Evolutionary conservation across 2,888 invertebrate genomes (phyloP).

Genomic region (Mimumesa dahlbomi): DNA sequence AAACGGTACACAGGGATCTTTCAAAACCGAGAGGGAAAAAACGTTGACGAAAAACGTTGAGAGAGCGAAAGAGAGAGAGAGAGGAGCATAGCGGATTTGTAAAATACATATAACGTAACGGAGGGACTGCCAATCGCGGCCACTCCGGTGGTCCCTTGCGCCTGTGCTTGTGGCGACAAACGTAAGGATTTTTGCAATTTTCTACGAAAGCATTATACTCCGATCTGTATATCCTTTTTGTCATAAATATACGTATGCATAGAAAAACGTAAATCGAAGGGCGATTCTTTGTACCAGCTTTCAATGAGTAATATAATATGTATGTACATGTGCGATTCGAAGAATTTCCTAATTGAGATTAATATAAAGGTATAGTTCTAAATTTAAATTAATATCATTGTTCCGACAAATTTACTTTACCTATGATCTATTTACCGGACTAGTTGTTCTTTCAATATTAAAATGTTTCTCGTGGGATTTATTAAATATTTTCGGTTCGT

Average conservation of each 20-base stretch:
- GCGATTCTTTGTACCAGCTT: no score
- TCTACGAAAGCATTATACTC: no score
- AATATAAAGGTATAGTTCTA: no score
- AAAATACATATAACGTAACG: constrained; percentile 74
- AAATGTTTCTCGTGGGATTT: neutral
- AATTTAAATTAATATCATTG: no score
- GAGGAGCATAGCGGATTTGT: constrained; percentile 63
- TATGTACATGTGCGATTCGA: no score
- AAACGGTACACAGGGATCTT: constrained; percentile 35
- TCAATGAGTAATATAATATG: no score
- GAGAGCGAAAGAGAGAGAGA: neutral
- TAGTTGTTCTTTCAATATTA: neutral
- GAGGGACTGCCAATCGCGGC: constrained; percentile 69
- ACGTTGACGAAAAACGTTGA: constrained; percentile 17
- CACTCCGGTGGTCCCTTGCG: constrained; percentile 76
- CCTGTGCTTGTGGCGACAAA: constrained; percentile 44
- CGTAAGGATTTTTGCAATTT: constrained; percentile 29
- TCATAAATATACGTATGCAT: no score
- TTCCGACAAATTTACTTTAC: no score
- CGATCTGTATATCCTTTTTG: no score
- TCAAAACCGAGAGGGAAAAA: constrained; percentile 44
- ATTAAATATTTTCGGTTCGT: constrained; percentile 10
- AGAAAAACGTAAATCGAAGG: no score
- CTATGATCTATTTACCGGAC: no score
- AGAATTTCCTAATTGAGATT: no score